A percentile compares a stretch with the other conserved stretches of the same genome.
Conservation (phyloP, 2,113 vertebrate species). For the Sula dactylatra region DNA sequence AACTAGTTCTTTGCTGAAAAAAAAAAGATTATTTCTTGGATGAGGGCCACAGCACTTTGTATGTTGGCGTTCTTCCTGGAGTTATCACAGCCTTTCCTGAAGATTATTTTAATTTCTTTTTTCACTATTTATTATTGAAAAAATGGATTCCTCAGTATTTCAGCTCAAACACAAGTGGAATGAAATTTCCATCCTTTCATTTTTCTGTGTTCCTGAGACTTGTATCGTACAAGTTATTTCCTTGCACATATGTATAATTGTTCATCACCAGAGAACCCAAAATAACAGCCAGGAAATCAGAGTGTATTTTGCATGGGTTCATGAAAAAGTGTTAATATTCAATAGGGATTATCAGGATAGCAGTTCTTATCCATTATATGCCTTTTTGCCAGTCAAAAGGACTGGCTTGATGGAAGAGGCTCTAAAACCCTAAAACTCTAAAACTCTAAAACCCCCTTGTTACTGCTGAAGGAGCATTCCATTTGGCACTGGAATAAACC, state of each 20-base stretch:
- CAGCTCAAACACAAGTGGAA: not conserved
- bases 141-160: not conserved
- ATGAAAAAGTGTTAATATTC: not conserved
- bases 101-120: not conserved
- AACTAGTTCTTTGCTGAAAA: not conserved
- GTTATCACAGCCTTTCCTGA: not conserved
- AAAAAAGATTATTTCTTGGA: not conserved
- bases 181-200: not conserved
- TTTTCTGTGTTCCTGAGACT: not conserved
- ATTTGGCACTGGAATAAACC: not conserved
- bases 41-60: not conserved
- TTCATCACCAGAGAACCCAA: not conserved
- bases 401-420: not conserved
- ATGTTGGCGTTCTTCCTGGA: not conserved
- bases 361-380: not conserved
- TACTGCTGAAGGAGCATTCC: not conserved
- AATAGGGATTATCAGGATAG: not conserved
- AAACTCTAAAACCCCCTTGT: no score
- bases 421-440: no score
- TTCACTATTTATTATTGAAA: not conserved
- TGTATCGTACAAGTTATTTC: not conserved
- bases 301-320: not conserved
- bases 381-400: not conserved
- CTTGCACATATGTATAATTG: not conserved
- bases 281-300: not conserved